Evolutionary conservation across 23 tunicate species (phyloP), one percentile per base, ranked within the genome.

Genomic region (Clavelina lepadiformis): DNA sequence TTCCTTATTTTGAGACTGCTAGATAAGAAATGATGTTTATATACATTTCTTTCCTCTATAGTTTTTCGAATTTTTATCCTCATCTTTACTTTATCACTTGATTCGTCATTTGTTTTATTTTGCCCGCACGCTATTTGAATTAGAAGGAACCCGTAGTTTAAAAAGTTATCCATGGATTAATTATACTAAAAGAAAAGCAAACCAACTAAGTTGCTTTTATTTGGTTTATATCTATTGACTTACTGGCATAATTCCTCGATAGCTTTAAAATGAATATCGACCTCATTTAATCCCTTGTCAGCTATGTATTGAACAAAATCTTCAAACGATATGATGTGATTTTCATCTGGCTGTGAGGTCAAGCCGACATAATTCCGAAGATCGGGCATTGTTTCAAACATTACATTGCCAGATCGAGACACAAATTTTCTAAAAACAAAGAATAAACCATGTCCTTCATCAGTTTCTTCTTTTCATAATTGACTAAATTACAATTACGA

Each of bases 261-360:
- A 18, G 83, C 52, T 44, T 77, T 77, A 55, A 77, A 77, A 67
- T 77, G 83, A 18, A 68, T 58, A 5, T 77, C 74, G 3, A 77
- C 66, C 24, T 67, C 26, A 23, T 77, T 74, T 22, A 77, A 28
- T 4, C 83, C 83, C 22, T 38, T 33, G 31, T 77, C 83, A 26
- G 74, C 83, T 23, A 77, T 33, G 34, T 77, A 77, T 52, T 68
- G 73, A 1, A 35, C 83, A 38, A 77, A 55, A 41, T 77, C 83
- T 41, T 57, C 49, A 56, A 77, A 77, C 32, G 83, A 63, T 5
- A 77, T 67, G 23, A 67, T 74, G 74, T 77, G 83, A 38, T 67
- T 65, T 54, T 52, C 63, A n/a, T 77, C 83, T 0, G 83, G 83
- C 19, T 36, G 60, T 5, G 55, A 35, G 8, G 28, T 58, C 29